Evolutionary conservation across 2,888 invertebrate species (phyloP).

Genomic region (Apamea anceps): DNA sequence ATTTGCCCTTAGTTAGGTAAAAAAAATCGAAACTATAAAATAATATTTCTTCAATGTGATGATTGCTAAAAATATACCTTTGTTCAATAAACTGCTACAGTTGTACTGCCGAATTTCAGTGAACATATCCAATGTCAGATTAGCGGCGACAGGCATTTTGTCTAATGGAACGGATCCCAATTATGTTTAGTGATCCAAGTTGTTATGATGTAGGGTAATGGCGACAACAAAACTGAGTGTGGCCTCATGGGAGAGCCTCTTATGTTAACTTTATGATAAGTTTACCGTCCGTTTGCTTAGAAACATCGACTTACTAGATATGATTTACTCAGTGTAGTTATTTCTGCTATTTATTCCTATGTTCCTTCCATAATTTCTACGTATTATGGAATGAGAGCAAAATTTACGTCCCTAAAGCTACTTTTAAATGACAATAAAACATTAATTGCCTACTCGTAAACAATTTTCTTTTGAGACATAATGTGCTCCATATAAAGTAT

Average conservation of each 20-base stretch:
- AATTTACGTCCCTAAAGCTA: slow-evolving; percentile 16
- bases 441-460: slow-evolving; percentile 61
- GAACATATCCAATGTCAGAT: slow-evolving; percentile 65
- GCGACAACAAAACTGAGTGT: slow-evolving; percentile 56
- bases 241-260: slow-evolving; percentile 21
- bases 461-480: slow-evolving; percentile 50
- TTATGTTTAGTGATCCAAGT: slow-evolving; percentile 70
- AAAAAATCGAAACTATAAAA: background rate
- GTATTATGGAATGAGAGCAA: slow-evolving; percentile 16
- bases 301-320: slow-evolving; percentile 23
- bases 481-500: slow-evolving; percentile 44
- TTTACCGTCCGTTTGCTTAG: slow-evolving; percentile 21
- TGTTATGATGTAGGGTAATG: slow-evolving; percentile 58
- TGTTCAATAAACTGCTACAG: slow-evolving; percentile 6
- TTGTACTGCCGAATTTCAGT: slow-evolving; percentile 38
- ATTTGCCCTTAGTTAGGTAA: too few relatives aligned
- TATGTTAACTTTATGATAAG: slow-evolving; percentile 45
- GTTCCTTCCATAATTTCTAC: slow-evolving; percentile 14
- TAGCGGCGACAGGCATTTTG: slow-evolving; percentile 66
- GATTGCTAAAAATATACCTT: background rate
- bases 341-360: slow-evolving; percentile 18
- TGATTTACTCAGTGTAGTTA: slow-evolving; percentile 25
- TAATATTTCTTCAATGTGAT: background rate
- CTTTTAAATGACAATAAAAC: slow-evolving; percentile 51
- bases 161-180: slow-evolving; percentile 70